These are phyloP conservation scores for Parapristionchus giblindavisi DNA, from an alignment of 2,888 invertebrate genomes.

Conservation along the genomic window DNA sequence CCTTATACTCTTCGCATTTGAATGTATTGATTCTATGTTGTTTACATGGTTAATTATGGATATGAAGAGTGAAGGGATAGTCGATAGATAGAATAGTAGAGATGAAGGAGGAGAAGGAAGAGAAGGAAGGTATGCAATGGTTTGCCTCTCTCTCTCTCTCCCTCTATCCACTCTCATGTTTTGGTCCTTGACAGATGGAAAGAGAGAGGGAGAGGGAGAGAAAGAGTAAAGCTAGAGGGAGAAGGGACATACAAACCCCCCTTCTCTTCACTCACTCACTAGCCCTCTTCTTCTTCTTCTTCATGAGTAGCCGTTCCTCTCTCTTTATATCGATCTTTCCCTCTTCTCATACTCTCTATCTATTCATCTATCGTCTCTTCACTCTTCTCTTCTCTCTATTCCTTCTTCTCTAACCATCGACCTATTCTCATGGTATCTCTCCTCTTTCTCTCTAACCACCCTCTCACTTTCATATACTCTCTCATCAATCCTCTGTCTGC, in stretches of 20 bases:
- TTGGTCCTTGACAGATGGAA: constrained; percentile 29
- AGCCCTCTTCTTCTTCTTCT: not conserved
- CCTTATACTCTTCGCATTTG: too few species aligned
- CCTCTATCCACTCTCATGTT: constrained; percentile 4
- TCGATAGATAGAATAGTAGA: not conserved
- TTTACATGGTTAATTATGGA: too few species aligned
- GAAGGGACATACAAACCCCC: too few species aligned
- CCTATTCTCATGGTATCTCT: too few species aligned
- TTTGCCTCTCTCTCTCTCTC: not conserved
- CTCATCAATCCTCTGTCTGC: too few species aligned
- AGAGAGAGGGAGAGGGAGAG: not conserved
- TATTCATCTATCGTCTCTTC: constrained; percentile 1
- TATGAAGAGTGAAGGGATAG: not conserved
- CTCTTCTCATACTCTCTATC: not conserved
- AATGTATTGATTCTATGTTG: too few species aligned
- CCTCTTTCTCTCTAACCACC: too few species aligned
- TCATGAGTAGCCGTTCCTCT: constrained; percentile 34
- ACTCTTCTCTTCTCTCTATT: not conserved
- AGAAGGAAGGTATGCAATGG: not conserved
- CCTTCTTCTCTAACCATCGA: too few species aligned
- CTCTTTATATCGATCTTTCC: not conserved
- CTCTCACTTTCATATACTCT: too few species aligned
- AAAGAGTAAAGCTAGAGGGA: too few species aligned
- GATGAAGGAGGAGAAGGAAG: too few species aligned
- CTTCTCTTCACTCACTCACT: too few species aligned